Evolutionary conservation across 2,888 invertebrate genomes (phyloP), one percentile per base, ranked within the genome.

Genomic region (Callinectes sapidus): DNA sequence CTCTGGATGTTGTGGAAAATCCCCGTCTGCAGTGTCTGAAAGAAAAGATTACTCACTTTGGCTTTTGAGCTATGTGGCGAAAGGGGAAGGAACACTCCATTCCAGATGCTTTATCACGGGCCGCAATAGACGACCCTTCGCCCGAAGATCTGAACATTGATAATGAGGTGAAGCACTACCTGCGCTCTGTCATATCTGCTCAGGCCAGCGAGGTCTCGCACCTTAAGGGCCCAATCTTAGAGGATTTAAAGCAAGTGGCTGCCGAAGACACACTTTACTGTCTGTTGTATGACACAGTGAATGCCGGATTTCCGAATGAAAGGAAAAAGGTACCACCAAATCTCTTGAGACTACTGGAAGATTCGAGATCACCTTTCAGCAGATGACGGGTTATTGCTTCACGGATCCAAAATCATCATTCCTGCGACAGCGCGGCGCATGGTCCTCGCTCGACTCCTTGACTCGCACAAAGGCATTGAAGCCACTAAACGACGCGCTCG

Each of bases 1-100:
- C 90, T 0, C 55, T 93, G 32, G 93, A 93, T 32, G 54, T 90
- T 3, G 48, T 93, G 5, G 93, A 93, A 39, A 93, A 90, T 42
- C 88, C 93, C 5, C 61, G 91, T n/a, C 77, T 91, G 28, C 91
- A 93, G 42, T 39, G 89, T 8, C 55, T 90, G 16, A 81, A 87
- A 6, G 87, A 90, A 61, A 91, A 93, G 42, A 66, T 48, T 14
- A 8, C 87, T 2, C 77, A 18, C 0, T 90, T 89, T 48, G 66
- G 5, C 66, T 92, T 88, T 88, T 90, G 32, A 1, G 71, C 90
- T n/a, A n/a, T 18, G 23, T 93, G 93, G 92, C 87, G 66, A 18
- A 90, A 86, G 23, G 90, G 91, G 2, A 28, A 61, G 28, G 55
- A 32, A 0, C 93, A 87, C 32, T 14, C 5, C 16, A 42, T 86